Conservation (phyloP, 1,140 invertebrate species). For the Teleogryllus occipitalis region DNA sequence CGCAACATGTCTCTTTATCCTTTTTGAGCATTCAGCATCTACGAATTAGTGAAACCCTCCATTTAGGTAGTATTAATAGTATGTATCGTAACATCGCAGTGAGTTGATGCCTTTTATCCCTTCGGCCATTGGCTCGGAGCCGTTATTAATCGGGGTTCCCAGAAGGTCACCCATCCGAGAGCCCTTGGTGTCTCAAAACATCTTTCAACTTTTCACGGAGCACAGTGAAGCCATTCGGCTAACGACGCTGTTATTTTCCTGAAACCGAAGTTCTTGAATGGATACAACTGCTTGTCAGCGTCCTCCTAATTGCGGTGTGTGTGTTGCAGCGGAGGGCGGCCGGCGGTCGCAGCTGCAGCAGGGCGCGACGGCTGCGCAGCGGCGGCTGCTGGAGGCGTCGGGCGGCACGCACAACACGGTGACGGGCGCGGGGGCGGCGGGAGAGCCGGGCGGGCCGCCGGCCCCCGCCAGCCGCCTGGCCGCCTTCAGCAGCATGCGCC, state of each 20-base stretch:
- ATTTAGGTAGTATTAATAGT: too few relatives aligned
- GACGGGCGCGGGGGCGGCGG: not conserved
- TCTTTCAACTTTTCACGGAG: too few relatives aligned
- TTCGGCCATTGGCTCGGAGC: too few relatives aligned
- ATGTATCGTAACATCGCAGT: too few relatives aligned
- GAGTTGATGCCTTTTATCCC: too few relatives aligned
- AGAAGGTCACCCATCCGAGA: too few relatives aligned
- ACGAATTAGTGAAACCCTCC: too few relatives aligned
- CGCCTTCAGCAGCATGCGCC: slow-evolving; percentile 44
- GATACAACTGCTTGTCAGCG: not conserved
- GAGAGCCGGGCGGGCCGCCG: slow-evolving; percentile 29
- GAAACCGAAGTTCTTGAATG: not conserved
- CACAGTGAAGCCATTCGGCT: too few relatives aligned
- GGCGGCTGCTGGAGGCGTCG: slow-evolving; percentile 30
- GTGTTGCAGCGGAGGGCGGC: not conserved
- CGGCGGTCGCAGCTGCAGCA: not conserved
- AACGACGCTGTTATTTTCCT: not conserved
- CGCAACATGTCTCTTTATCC: too few relatives aligned
- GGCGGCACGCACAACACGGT: slow-evolving; percentile 37
- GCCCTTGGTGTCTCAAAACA: too few relatives aligned
- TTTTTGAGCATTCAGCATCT: too few relatives aligned
- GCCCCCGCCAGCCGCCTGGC: slow-evolving; percentile 34
- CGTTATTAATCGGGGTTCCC: too few relatives aligned
- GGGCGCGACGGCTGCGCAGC: not conserved
- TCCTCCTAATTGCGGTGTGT: not conserved